Evolutionary conservation across 2,888 invertebrate species (phyloP).

Genomic region (Orchestes rusci): DNA sequence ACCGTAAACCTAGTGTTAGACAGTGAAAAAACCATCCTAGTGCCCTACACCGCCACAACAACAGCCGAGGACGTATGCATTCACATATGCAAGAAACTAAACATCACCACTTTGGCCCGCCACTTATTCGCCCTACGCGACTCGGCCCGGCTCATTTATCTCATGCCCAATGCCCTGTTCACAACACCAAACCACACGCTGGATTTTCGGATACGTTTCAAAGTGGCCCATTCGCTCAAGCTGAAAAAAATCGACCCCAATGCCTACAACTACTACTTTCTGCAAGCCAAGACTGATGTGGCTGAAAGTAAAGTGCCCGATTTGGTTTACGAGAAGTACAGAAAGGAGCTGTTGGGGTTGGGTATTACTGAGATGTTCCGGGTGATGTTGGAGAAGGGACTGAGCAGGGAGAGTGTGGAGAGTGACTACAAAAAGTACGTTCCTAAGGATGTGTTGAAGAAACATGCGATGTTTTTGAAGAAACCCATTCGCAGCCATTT

Average conservation of each 20-base stretch:
- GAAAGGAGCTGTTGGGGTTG: slow-evolving; percentile 71
- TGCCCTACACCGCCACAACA: slow-evolving; percentile 34
- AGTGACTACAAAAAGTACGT: slow-evolving; percentile 77
- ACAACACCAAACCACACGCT: slow-evolving; percentile 41
- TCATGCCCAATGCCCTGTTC: slow-evolving; percentile 46
- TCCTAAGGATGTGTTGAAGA: slow-evolving; percentile 68
- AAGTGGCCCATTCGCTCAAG: slow-evolving; percentile 56
- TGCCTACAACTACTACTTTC: slow-evolving; percentile 80
- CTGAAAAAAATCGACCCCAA: slow-evolving; percentile 61
- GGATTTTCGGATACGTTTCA: slow-evolving; percentile 75
- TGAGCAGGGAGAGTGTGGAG: slow-evolving; percentile 60
- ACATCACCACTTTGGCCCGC: slow-evolving; percentile 68
- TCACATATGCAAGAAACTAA: slow-evolving; percentile 60
- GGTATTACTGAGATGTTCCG: slow-evolving; percentile 85
- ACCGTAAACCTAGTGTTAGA: slow-evolving; percentile 23
- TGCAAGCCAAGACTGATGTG: slow-evolving; percentile 77
- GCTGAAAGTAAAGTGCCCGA: slow-evolving; percentile 72
- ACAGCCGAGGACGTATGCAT: slow-evolving; percentile 66
- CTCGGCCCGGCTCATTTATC: slow-evolving; percentile 58
- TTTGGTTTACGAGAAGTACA: slow-evolving; percentile 69
- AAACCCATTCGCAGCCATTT: slow-evolving; percentile 66
- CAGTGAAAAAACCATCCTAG: slow-evolving; percentile 23
- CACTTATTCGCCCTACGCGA: slow-evolving; percentile 71
- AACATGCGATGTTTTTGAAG: slow-evolving; percentile 68
- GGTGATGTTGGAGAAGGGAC: slow-evolving; percentile 68